Evolutionary conservation across 2,797 vertebrate species (phyloP), one percentile per base, ranked within the genome.

Genomic region (Acrossocheilus wenchowensis): DNA sequence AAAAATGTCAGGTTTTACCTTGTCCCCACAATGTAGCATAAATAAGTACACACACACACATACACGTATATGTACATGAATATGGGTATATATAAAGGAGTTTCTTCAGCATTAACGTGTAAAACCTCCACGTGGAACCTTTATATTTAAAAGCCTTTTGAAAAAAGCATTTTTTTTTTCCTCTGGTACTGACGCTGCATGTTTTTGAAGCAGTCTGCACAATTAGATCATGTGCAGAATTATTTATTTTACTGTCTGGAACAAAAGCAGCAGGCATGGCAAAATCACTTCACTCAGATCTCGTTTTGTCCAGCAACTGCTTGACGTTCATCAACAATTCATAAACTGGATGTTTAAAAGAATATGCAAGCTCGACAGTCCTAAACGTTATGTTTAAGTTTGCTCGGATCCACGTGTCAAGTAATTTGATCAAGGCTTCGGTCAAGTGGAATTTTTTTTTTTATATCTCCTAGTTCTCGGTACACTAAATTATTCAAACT

Each of bases 301-400:
- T 72, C 4, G 71, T 85, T 79, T 84, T 68, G 48, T 71, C 77
- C 64, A 85, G 52, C 64, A 79, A 39, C 75, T 85, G 66, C 75
- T 78, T 41, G 75, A 82, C 39, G 50, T 79, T 79, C 83, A 85
- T 85, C 64, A 85, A 85, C 64, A 57, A 79, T 85, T 85, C 26
- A 79, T 85, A 54, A 69, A 34, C 39, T 71, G 36, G 12, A 43
- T 85, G 36, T 71, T 79, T 66, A 75, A 83, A 77, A 77, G 14
- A 62, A 84, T 36, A 66, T 14, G 73, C 72, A 68, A 77, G 73
- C 82, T 84, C 15, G 4, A 52, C 72, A 77, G 43, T 77, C 72
- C 26, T 84, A n/a, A 52, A 68, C 5, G 60, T 34, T 19, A 75
- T 77, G 60, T 77, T 84, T 77, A 66, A 36, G 30, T 77, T 77